Evolutionary conservation across 2,888 invertebrate genomes (phyloP).

Genomic region (Drosophila robusta): DNA sequence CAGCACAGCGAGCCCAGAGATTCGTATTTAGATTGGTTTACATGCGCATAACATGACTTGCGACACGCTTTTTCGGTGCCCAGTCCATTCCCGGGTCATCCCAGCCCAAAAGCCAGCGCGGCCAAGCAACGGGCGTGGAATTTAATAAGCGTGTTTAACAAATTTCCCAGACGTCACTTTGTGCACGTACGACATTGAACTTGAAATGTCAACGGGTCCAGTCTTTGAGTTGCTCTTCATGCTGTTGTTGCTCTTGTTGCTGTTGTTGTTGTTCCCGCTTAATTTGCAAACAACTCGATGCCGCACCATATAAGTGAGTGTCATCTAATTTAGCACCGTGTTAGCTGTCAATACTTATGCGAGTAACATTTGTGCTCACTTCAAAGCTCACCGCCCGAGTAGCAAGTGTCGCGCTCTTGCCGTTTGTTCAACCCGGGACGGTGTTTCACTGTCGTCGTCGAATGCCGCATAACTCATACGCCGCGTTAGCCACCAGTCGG

Average conservation of each 20-base stretch:
- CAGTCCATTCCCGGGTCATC: constrained; percentile 29
- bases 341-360: constrained; percentile 66
- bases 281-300: constrained; percentile 50
- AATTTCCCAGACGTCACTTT: constrained; percentile 65
- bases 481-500: constrained; percentile 45
- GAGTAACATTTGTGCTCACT: constrained; percentile 57
- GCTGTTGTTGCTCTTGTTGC: constrained; percentile 2
- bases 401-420: constrained; percentile 58
- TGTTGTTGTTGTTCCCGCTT: constrained; percentile 21
- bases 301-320: constrained; percentile 45
- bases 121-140: constrained; percentile 51
- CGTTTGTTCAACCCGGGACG: constrained; percentile 57
- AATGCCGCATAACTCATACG: constrained; percentile 64
- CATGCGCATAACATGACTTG: constrained; percentile 82
- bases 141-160: constrained; percentile 79
- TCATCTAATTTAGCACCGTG: constrained; percentile 74
- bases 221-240: constrained; percentile 17
- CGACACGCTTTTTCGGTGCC: constrained; percentile 65
- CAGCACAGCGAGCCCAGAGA: constrained; percentile 39
- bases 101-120: constrained; percentile 11
- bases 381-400: constrained; percentile 63
- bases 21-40: constrained; percentile 83
- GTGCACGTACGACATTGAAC: constrained; percentile 63
- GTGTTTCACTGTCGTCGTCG: constrained; percentile 25
- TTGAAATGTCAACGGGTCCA: constrained; percentile 55